Base-by-base conservation (phyloP, 2,797 vertebrate genomes). In the Gobio occitaniae region DNA sequence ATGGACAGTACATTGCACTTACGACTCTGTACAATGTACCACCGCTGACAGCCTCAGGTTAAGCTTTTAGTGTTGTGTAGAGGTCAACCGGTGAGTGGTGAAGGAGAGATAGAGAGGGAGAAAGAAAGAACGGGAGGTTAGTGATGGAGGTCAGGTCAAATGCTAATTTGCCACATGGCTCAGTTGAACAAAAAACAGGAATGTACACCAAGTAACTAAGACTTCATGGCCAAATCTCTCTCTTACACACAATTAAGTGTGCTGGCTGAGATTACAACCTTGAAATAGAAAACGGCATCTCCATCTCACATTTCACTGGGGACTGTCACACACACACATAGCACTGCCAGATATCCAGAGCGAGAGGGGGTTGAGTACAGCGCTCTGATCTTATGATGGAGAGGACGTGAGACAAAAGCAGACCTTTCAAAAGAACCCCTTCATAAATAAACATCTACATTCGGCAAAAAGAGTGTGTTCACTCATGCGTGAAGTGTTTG, bases 211-310 rank as follows among this genome's bases (percentile, higher is more conserved):
- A 77, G 63, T 83, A 74, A 82, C 74, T 75, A 61, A 59, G 63
- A 80, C 32, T 56, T 48, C 47, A 77, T 29, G 63, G 50, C 56
- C 32, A 82, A 83, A 38, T 61, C 50, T 80, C 74, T 70, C 61
- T 72, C 66, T 36, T 36, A 63, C 69, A 81, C 82, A 69, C 78
- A 71, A 29, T 65, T 2, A 41, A 65, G 48, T 78, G 52, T 21
- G 78, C 81, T 78, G 66, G 78, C 65, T 86, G 76, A 85, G 89
- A 85, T 87, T 87, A 83, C 87, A 86, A 75, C 69, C 86, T 82
- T 89, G 86, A 85, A 90, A 90, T 90, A 90, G 89, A 88, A 90
- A 87, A 90, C 86, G 44, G 80, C 86, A 85, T 86, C 86, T 87
- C 47, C 68, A 83, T 89, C 80, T 90, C 87, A 87, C 79, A 85